A percentile compares a stretch with the other conserved stretches of the same genome.
phyloP scores from a whole-genome alignment of 1,140 invertebrate species.

The Drosophila equinoxialis region DNA sequence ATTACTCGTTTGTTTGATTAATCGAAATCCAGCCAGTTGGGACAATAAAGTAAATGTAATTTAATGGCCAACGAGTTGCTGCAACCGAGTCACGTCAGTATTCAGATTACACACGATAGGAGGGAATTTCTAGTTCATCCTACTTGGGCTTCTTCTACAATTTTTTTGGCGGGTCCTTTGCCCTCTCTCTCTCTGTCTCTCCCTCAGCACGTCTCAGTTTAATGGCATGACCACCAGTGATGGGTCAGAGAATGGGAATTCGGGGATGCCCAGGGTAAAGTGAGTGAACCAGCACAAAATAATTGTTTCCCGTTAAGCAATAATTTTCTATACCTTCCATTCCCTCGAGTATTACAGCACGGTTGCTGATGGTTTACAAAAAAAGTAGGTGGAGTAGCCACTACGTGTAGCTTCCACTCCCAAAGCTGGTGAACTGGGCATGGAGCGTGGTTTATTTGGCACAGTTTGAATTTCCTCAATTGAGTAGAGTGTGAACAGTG shows the following conservation, averaged over 20 bases:
- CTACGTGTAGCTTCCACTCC: no score
- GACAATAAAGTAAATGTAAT: constrained; percentile 57
- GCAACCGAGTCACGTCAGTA: constrained; percentile 71
- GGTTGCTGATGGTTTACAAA: not conserved
- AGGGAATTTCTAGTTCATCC: not conserved
- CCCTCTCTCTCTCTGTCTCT: not conserved
- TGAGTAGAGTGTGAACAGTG: constrained; percentile 68
- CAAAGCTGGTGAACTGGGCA: not conserved
- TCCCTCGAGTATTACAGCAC: constrained; percentile 26
- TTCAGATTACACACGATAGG: constrained; percentile 73
- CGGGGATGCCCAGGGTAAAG: not conserved
- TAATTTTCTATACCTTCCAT: constrained; percentile 71
- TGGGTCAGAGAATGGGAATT: no score
- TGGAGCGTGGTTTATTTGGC: constrained; percentile 34
- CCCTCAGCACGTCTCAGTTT: constrained; percentile 43
- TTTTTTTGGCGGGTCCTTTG: not conserved
- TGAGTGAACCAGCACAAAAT: constrained; percentile 61
- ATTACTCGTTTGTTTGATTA: not conserved
- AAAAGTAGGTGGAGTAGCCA: not conserved
- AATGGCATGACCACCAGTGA: constrained; percentile 43
- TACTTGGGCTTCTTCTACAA: constrained; percentile 25
- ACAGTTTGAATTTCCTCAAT: constrained; percentile 40
- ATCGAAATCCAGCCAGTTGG: constrained; percentile 70
- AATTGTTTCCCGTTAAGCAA: constrained; percentile 79
- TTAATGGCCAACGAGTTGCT: constrained; percentile 49